A percentile compares a stretch with the other conserved stretches of the same genome.
Conservation (phyloP, 2,888 invertebrate genomes). For the Phaedon cochleariae region DNA sequence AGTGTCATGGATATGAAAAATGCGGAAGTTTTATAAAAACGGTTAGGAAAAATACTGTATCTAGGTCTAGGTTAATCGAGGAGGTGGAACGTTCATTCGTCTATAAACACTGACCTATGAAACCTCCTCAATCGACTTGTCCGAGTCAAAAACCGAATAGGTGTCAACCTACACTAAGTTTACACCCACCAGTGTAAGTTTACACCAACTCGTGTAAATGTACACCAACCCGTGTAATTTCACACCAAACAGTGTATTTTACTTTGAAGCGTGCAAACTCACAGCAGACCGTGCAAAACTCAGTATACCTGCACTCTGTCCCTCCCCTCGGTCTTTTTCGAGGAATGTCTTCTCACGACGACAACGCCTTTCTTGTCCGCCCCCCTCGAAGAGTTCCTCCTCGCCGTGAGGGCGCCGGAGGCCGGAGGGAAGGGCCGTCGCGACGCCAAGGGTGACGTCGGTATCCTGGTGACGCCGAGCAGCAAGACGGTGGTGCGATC, state of each 20-base stretch:
- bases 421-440: slow-evolving; percentile 48
- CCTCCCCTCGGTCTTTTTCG: slow-evolving; percentile 7
- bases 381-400: slow-evolving; percentile 59
- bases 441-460: slow-evolving; percentile 58
- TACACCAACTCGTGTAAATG: neutral
- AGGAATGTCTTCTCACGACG: slow-evolving; percentile 4
- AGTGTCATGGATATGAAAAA: too few relatives aligned
- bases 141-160: neutral
- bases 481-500: slow-evolving; percentile 70
- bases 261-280: neutral
- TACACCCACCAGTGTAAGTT: neutral
- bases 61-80: too few relatives aligned
- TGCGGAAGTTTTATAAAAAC: too few relatives aligned
- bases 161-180: neutral
- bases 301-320: neutral
- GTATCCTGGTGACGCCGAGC: slow-evolving; percentile 69
- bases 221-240: neutral
- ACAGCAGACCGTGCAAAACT: neutral
- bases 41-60: too few relatives aligned
- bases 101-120: too few relatives aligned
- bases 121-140: neutral
- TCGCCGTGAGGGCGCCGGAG: slow-evolving; percentile 50
- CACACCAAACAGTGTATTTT: neutral
- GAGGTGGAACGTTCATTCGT: too few relatives aligned
- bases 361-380: slow-evolving; percentile 49